Percentiles rank a stretch among this genome's conserved stretches.
Conservation (phyloP, 2,113 vertebrate genomes). For the Corapipo altera region DNA sequence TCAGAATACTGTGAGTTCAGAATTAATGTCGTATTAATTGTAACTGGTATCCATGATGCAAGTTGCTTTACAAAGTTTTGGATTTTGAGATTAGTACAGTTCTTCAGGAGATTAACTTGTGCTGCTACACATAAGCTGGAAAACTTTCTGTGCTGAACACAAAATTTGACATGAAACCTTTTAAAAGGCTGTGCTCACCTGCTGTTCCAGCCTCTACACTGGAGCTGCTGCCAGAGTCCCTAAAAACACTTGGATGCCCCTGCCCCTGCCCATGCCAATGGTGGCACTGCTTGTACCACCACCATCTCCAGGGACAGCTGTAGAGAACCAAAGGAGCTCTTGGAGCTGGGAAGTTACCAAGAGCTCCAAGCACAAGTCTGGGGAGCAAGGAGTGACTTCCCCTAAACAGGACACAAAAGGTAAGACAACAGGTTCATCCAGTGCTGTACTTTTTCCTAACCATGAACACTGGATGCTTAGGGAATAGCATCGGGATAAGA, state of each 20-base stretch:
- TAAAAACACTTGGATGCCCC: background rate
- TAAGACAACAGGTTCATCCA: background rate
- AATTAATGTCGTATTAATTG: background rate
- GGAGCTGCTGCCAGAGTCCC: background rate
- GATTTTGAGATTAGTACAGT: background rate
- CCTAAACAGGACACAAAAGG: background rate
- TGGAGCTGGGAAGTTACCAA: background rate
- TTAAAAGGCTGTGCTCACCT: background rate
- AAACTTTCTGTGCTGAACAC: background rate
- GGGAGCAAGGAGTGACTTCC: background rate
- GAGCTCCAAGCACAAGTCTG: background rate
- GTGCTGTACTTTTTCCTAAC: no score
- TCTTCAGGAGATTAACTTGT: background rate
- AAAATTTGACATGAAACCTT: background rate
- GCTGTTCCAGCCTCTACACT: background rate
- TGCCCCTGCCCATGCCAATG: background rate
- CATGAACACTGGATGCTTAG: background rate
- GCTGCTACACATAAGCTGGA: background rate
- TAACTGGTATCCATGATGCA: background rate
- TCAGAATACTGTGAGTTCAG: background rate
- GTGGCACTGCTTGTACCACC: background rate
- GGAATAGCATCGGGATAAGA: background rate
- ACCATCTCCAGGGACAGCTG: background rate
- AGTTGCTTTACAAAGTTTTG: background rate
- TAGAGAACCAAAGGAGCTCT: background rate